Percentiles rank a stretch among this genome's conserved stretches.
Evolutionary conservation across 2,113 vertebrate genomes (phyloP).

Genomic region (Corythaeola cristata): DNA sequence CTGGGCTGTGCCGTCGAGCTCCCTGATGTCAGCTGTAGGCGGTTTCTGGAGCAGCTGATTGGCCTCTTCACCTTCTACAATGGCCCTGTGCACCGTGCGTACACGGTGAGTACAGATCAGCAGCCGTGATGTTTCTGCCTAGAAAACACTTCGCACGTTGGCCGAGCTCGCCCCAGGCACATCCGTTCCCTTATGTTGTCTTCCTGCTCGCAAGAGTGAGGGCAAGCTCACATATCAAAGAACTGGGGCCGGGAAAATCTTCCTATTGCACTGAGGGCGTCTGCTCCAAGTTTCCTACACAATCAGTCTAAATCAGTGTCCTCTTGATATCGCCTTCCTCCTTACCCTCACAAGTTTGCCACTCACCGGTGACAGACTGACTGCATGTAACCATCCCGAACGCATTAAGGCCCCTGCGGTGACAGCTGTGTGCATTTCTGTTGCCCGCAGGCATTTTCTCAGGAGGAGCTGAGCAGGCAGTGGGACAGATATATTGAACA

Average conservation of each 20-base stretch:
- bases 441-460: conserved; percentile 61
- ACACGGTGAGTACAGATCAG: conserved; percentile 75
- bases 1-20: conserved; percentile 86
- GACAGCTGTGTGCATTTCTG: neutral
- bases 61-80: conserved; percentile 90
- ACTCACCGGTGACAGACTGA: fast-evolving
- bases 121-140: neutral
- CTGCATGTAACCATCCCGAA: fast-evolving
- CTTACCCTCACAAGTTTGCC: neutral
- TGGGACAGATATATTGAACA: conserved; percentile 85
- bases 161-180: neutral
- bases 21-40: conserved; percentile 83
- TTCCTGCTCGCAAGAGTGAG: neutral
- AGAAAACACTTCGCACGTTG: fast-evolving
- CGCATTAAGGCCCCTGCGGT: fast-evolving
- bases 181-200: fast-evolving
- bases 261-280: fast-evolving
- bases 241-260: neutral
- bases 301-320: neutral
- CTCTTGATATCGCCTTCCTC: neutral
- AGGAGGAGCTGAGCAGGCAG: conserved; percentile 68
- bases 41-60: conserved; percentile 87
- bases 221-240: neutral
- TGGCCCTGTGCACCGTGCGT: conserved; percentile 81
- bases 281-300: neutral